Conservation (phyloP, 2,797 vertebrate species). For the Sebastes aleutianus region DNA sequence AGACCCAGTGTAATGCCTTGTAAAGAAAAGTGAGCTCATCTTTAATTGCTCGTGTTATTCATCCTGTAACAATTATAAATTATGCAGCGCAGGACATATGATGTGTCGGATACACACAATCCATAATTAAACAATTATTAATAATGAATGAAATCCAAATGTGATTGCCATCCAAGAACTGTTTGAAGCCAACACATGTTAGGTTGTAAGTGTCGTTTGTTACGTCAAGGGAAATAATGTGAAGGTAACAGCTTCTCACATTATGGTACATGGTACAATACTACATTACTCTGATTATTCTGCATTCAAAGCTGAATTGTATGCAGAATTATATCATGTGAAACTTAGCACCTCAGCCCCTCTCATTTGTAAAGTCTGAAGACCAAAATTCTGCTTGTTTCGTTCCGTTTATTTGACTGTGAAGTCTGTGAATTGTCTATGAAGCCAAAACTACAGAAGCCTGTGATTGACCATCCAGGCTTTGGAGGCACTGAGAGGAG, state of each 20-base stretch:
- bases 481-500: constrained; percentile 9
- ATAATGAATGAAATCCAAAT: constrained; percentile 33
- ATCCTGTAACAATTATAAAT: constrained; percentile 17
- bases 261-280: not conserved
- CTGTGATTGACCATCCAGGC: not conserved
- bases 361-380: not conserved
- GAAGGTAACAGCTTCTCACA: not conserved
- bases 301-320: not conserved
- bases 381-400: not conserved
- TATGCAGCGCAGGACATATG: constrained; percentile 22
- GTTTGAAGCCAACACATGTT: not conserved
- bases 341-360: not conserved
- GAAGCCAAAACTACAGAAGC: not conserved
- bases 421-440: not conserved
- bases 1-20: not conserved
- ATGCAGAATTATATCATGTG: not conserved
- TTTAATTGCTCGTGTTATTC: not conserved
- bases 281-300: not conserved
- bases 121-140: constrained; percentile 21
- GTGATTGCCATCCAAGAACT: not conserved
- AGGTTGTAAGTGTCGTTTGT: not conserved
- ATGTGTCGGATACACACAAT: constrained; percentile 18
- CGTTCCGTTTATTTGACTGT: not conserved
- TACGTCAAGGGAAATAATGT: no score
- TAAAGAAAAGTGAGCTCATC: constrained; percentile 12